Percentiles rank a stretch among this genome's conserved stretches.
phyloP scores from a whole-genome alignment of 2,888 invertebrate genomes.

The Watsonalla cultraria region DNA sequence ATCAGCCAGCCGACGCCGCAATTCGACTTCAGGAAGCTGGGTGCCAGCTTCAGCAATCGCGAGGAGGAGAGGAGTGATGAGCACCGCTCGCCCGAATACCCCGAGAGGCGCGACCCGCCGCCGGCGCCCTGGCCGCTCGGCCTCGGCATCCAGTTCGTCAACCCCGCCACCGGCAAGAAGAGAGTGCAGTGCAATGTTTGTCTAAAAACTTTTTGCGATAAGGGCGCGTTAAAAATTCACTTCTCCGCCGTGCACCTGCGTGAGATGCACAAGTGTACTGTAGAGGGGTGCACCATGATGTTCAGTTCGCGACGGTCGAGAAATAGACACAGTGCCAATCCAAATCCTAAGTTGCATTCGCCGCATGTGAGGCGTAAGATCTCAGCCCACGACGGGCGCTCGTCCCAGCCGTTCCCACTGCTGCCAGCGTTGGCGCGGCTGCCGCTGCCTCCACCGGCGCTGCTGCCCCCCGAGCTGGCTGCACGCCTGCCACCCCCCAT shows the following conservation, averaged over 20 bases:
- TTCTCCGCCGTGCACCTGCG: conserved; percentile 98
- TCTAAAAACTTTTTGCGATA: conserved; percentile 99
- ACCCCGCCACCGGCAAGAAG: conserved; percentile 95
- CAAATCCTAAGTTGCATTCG: conserved; percentile 97
- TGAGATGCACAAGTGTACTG: conserved; percentile 99
- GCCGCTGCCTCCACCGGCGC: conserved; percentile 83
- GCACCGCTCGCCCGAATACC: conserved; percentile 62
- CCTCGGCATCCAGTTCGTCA: conserved; percentile 91
- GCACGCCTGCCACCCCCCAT: conserved; percentile 59
- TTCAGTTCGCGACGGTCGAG: conserved; percentile 96
- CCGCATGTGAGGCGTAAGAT: conserved; percentile 96
- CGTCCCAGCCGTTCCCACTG: conserved; percentile 88
- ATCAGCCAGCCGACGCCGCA: conserved; percentile 91
- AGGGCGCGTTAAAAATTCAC: conserved; percentile 98
- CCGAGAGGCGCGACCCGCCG: conserved; percentile 62
- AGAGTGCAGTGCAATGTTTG: conserved; percentile 98
- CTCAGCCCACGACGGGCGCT: conserved; percentile 94
- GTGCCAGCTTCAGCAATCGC: conserved; percentile 80
- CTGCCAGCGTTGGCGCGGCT: conserved; percentile 84
- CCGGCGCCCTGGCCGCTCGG: conserved; percentile 87
- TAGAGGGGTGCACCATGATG: conserved; percentile 98
- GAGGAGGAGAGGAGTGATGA: conserved; percentile 66
- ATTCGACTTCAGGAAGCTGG: conserved; percentile 89
- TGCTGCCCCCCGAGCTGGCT: conserved; percentile 80
- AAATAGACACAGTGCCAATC: conserved; percentile 97